Base-by-base conservation (phyloP, 64 coral and sea anemone species). In the Actinia tenebrosa region DNA sequence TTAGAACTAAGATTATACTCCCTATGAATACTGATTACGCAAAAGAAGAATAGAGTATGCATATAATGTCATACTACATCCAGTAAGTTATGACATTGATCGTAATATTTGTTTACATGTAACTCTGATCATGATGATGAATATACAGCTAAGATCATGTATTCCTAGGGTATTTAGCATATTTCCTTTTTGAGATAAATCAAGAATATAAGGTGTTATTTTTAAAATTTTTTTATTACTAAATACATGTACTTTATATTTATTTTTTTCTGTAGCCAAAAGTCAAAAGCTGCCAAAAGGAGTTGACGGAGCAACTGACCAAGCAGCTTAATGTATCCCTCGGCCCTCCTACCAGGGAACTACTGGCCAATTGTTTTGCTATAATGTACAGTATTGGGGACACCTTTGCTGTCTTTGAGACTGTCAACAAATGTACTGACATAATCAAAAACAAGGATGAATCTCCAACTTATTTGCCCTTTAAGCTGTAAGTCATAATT, bases 381-480 rank as follows among this genome's bases (percentile, higher is more conserved):
- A 26, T 86, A 46, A 80, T 98, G 16, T 98, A 95, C 90, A 92
- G 91, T 80, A 60, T 92, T 52, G 93, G 96, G 10, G 91, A 84
- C 61, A 92, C 93, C 7, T 90, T 90, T 64, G 91, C 93, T 58
- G 63, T 94, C 15, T 98, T 95, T 92, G 88, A 90, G 50, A 98
- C 93, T 64, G 93, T 98, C 44, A 94, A 91, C 77, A 92, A 87
- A 7, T 98, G 96, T 53, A 95, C 80, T 18, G 96, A 98, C 56
- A 88, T 93, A 4, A 95, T 98, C 86, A 98, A 88, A 61, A 91
- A 79, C 27, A 98, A 95, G 77, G 96, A 98, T 90, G 96, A 98
- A 68, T 92, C 93, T 17, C 91, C 88, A 72, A 87, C 91, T 13
- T 91, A 89, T 53, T 75, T 98, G 50, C 93, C 93, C 79, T 81